These are phyloP conservation scores for Progne subis DNA, from an alignment of 2,113 vertebrate species.

Conservation along the genomic window DNA sequence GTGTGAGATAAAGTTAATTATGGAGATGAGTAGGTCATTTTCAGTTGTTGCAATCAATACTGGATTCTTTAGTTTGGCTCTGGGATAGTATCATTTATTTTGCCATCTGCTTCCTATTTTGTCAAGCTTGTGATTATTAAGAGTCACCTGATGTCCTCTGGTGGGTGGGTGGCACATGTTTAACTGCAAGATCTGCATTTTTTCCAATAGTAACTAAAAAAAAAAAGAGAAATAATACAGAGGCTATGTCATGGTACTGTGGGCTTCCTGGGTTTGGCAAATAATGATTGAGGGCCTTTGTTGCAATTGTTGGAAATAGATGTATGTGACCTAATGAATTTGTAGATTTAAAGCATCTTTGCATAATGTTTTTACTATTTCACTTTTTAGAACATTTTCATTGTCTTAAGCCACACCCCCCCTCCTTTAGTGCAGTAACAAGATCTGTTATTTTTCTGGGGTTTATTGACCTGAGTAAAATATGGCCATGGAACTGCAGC, in stretches of 20 bases:
- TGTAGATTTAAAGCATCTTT: not conserved
- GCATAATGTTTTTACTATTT: not conserved
- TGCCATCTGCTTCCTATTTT: slow-evolving; percentile 52
- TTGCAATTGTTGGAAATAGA: not conserved
- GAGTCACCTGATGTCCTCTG: not conserved
- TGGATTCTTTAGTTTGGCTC: slow-evolving; percentile 33
- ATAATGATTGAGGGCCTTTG: not conserved
- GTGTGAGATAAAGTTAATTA: not conserved
- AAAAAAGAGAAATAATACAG: not conserved
- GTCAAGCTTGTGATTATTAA: not conserved
- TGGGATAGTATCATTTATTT: not conserved
- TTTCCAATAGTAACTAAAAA: not conserved
- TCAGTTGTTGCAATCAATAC: slow-evolving; percentile 50
- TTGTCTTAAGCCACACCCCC: not conserved
- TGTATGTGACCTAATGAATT: not conserved
- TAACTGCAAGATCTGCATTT: not conserved
- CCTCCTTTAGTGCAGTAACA: not conserved
- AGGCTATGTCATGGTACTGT: not conserved
- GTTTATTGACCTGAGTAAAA: not conserved
- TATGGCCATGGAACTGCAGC: not conserved
- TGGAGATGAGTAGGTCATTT: slow-evolving; percentile 39
- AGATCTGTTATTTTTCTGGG: not conserved
- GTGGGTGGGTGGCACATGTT: not conserved
- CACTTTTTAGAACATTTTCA: not conserved
- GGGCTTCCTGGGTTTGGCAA: not conserved